Evolutionary conservation across 2,888 invertebrate genomes (phyloP).

Genomic region (Xanthorhoe spadicearia): DNA sequence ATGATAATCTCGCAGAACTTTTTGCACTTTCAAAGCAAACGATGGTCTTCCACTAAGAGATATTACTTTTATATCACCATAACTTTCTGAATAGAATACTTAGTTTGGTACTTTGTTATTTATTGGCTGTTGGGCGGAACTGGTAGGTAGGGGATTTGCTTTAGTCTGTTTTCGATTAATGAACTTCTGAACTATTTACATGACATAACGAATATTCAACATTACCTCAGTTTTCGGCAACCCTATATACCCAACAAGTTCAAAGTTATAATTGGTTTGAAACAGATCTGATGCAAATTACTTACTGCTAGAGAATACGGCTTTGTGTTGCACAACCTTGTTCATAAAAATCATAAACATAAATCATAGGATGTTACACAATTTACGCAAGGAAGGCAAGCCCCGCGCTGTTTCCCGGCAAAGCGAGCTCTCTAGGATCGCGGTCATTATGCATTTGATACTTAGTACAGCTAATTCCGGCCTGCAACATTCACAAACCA

Average conservation of each 20-base stretch:
- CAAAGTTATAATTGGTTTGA: constrained; percentile 8
- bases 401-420: constrained; percentile 54
- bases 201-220: constrained; percentile 11
- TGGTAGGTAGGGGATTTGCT: constrained; percentile 10
- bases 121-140: constrained; percentile 23
- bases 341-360: constrained; percentile 33
- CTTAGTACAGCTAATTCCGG: constrained; percentile 44
- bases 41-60: constrained; percentile 22
- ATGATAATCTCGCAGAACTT: constrained; percentile 50
- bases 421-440: constrained; percentile 60
- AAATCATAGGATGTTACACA: constrained; percentile 51
- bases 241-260: neutral
- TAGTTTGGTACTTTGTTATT: constrained; percentile 30
- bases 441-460: constrained; percentile 56
- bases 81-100: constrained; percentile 31
- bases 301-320: constrained; percentile 4
- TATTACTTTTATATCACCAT: constrained; percentile 31
- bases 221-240: neutral
- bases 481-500: constrained; percentile 22
- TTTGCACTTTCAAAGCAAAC: constrained; percentile 38
- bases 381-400: constrained; percentile 41
- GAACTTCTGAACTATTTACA: constrained; percentile 29
- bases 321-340: constrained; percentile 27
- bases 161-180: constrained; percentile 19
- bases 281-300: constrained; percentile 4